A percentile compares a stretch with the other conserved stretches of the same genome.
Conservation (phyloP, 2,888 invertebrate species). For the Nasonia oneida region DNA sequence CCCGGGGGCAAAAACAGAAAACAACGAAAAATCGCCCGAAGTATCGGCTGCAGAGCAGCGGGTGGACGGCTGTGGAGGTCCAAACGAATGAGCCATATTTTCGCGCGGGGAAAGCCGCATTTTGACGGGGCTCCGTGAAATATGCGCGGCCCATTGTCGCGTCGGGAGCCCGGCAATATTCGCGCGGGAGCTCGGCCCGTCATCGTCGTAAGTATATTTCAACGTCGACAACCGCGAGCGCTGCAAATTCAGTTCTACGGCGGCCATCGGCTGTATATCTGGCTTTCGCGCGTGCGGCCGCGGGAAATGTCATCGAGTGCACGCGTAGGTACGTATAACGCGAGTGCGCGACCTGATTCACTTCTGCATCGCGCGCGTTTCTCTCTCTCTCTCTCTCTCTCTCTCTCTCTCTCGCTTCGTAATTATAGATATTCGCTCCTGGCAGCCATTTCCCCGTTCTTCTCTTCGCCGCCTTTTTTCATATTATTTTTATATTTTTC, state of each 20-base stretch:
- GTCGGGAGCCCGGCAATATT: slow-evolving; percentile 43
- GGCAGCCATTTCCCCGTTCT: slow-evolving; percentile 32
- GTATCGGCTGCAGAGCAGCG: background rate
- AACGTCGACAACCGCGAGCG: slow-evolving; percentile 30
- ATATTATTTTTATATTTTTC: background rate
- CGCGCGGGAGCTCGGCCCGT: slow-evolving; percentile 18
- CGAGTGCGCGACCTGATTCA: slow-evolving; percentile 22
- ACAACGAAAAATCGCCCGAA: background rate
- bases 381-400: background rate
- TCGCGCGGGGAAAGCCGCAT: slow-evolving; percentile 30
- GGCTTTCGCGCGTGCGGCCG: slow-evolving; percentile 10
- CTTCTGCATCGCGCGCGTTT: slow-evolving; percentile 15
- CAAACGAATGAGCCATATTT: slow-evolving; percentile 42
- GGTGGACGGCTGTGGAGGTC: too few relatives aligned
- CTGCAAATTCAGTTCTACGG: slow-evolving; percentile 53
- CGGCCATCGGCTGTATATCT: slow-evolving; percentile 45
- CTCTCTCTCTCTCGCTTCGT: background rate
- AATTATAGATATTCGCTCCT: slow-evolving; percentile 52
- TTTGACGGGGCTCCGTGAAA: slow-evolving; percentile 36
- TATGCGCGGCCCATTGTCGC: slow-evolving; percentile 34
- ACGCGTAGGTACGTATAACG: background rate
- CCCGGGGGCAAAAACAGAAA: background rate
- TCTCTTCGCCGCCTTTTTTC: background rate
- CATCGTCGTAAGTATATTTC: slow-evolving; percentile 59
- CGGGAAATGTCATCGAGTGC: slow-evolving; percentile 41